Conservation (phyloP, 2,113 vertebrate species). For the Paradoxurus hermaphroditus region DNA sequence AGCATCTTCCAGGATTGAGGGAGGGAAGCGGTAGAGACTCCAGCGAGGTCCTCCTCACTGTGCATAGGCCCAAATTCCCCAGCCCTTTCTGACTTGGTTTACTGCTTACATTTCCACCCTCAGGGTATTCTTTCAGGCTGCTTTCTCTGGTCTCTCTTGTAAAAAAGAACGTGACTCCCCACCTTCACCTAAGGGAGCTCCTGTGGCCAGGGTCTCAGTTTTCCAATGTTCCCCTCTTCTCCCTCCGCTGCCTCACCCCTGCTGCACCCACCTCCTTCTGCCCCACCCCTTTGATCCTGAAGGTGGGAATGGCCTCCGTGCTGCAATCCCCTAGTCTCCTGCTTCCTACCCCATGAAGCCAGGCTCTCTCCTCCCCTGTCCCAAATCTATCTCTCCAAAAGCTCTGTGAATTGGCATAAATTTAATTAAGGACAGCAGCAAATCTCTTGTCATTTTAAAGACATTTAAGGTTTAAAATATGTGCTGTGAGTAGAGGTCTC, state of each 20-base stretch:
- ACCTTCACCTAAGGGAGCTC: neutral
- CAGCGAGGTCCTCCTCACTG: neutral
- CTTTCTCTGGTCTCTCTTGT: neutral
- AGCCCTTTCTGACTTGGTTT: neutral
- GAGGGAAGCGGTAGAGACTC: constrained; percentile 11
- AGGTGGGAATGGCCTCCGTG: neutral
- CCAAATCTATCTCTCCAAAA: constrained; percentile 31
- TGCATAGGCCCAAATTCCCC: neutral
- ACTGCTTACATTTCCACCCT: neutral
- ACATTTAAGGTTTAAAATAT: constrained; percentile 34
- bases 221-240: neutral
- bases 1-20: constrained; percentile 58
- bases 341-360: neutral
- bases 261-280: neutral
- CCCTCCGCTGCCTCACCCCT: neutral
- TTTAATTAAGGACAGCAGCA: constrained; percentile 75
- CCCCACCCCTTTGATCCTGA: neutral
- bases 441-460: constrained; percentile 59
- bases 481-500: constrained; percentile 15
- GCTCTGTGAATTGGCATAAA: constrained; percentile 78
- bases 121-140: neutral
- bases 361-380: neutral
- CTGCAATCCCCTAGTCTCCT: neutral
- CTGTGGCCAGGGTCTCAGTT: neutral
- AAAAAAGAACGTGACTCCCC: neutral